phyloP scores from a whole-genome alignment of 2,797 vertebrate species.

The Ibycter americanus region DNA sequence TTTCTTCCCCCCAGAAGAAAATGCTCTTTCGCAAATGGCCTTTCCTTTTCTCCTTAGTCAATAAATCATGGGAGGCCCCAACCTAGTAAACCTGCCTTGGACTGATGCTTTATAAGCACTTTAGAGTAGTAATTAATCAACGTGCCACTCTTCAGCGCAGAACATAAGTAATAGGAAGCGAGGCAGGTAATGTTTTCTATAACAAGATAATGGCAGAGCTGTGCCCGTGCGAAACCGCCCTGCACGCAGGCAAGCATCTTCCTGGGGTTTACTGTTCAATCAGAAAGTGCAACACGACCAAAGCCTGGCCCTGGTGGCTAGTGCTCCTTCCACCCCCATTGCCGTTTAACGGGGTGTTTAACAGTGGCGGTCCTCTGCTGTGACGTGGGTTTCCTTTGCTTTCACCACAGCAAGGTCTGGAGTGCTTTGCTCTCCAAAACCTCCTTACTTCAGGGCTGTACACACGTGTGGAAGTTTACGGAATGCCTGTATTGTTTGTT shows the following conservation, averaged over 20 bases:
- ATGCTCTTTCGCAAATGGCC: constrained; percentile 33
- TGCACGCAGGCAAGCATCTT: not conserved
- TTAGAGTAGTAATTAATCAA: constrained; percentile 64
- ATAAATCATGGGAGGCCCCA: constrained; percentile 62
- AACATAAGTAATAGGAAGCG: not conserved
- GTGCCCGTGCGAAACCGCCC: not conserved
- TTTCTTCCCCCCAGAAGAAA: not conserved
- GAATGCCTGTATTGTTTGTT: fast-evolving
- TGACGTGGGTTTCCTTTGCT: fast-evolving
- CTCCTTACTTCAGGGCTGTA: fast-evolving
- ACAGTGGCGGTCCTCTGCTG: not conserved
- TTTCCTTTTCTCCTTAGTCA: constrained; percentile 35
- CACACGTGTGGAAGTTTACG: not conserved
- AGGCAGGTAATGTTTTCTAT: constrained; percentile 11
- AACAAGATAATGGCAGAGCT: not conserved
- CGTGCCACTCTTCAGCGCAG: not conserved
- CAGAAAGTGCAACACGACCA: fast-evolving
- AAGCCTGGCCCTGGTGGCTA: not conserved
- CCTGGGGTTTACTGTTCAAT: not conserved
- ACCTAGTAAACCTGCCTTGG: constrained; percentile 58
- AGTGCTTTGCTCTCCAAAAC: not conserved
- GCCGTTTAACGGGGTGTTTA: not conserved
- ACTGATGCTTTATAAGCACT: constrained; percentile 63
- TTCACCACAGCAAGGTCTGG: not conserved
- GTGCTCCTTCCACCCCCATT: not conserved